A percentile compares a stretch with the other conserved stretches of the same genome.
Evolutionary conservation across 2,797 vertebrate species (phyloP).

Genomic region (Discoglossus pictus): DNA sequence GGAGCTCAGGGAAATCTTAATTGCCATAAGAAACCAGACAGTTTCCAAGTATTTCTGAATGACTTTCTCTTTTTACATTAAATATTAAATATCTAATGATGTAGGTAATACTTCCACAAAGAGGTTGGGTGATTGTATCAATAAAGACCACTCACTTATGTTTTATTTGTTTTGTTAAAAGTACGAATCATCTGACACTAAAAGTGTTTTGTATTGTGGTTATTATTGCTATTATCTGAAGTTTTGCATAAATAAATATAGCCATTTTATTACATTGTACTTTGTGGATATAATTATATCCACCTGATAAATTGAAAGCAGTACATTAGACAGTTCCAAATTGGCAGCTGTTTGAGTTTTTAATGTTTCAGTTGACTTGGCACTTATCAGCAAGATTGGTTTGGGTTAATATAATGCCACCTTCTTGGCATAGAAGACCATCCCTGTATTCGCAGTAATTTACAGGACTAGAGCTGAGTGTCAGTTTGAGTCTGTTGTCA

Average conservation of each 20-base stretch:
- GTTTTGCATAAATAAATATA: constrained; percentile 8
- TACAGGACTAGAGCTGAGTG: constrained; percentile 18
- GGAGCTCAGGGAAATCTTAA: constrained; percentile 75
- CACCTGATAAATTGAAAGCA: constrained; percentile 20
- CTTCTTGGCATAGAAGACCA: constrained; percentile 33
- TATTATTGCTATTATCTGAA: background rate
- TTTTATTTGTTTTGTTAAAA: constrained; percentile 50
- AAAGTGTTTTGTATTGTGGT: constrained; percentile 3
- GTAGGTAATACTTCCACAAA: constrained; percentile 63
- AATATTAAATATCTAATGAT: constrained; percentile 77
- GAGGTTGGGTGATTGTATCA: constrained; percentile 60
- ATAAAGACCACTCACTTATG: constrained; percentile 56
- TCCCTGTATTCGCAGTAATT: constrained; percentile 13
- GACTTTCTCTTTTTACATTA: constrained; percentile 74
- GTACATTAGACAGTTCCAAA: background rate
- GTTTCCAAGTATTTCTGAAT: constrained; percentile 75
- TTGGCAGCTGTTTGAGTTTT: constrained; percentile 26
- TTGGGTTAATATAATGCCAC: constrained; percentile 34
- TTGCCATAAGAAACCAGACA: constrained; percentile 69
- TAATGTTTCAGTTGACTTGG: constrained; percentile 42
- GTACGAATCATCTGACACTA: constrained; percentile 55
- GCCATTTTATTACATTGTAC: background rate
- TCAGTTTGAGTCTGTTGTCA: constrained; percentile 27
- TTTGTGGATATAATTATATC: constrained; percentile 16
- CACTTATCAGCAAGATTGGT: constrained; percentile 33